Percentiles rank a stretch among this genome's conserved stretches.
These are phyloP conservation scores for Dendroctonus ponderosae DNA, from an alignment of 1,140 invertebrate species.

Conservation along the genomic window DNA sequence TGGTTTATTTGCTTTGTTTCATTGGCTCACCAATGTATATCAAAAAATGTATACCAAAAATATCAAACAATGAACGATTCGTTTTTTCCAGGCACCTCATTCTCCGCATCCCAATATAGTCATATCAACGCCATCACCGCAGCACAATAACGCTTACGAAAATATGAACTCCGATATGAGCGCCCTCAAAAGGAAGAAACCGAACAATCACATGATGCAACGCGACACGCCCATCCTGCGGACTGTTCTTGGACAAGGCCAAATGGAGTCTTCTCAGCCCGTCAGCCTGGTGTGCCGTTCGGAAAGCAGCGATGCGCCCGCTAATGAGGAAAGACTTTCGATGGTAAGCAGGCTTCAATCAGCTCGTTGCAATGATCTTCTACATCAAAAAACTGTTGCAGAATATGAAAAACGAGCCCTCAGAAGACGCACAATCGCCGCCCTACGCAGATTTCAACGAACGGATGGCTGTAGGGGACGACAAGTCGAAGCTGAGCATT, in stretches of 20 bases:
- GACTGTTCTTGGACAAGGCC: constrained; percentile 75
- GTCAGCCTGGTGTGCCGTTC: constrained; percentile 60
- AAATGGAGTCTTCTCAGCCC: constrained; percentile 66
- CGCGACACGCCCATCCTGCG: constrained; percentile 79
- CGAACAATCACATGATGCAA: constrained; percentile 61
- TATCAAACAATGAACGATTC: background rate
- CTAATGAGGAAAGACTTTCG: constrained; percentile 40
- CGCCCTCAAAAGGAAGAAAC: constrained; percentile 70
- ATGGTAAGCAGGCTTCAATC: constrained; percentile 23
- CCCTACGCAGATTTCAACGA: constrained; percentile 70
- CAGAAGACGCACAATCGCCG: constrained; percentile 67
- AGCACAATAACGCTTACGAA: constrained; percentile 60
- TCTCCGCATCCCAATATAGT: constrained; percentile 46
- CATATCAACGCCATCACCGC: too few species aligned
- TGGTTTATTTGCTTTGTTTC: too few species aligned
- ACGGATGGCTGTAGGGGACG: constrained; percentile 60
- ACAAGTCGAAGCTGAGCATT: constrained; percentile 49
- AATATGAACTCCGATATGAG: constrained; percentile 62
- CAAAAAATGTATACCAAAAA: too few species aligned
- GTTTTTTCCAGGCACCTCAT: constrained; percentile 43
- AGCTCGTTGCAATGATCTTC: background rate
- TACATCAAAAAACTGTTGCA: constrained; percentile 31
- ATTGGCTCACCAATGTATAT: too few species aligned
- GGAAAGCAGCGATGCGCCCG: constrained; percentile 53
- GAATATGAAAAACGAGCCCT: constrained; percentile 52